These are phyloP conservation scores for Ivindomyrus marchei DNA, from an alignment of 2,113 vertebrate genomes.

Conservation along the genomic window DNA sequence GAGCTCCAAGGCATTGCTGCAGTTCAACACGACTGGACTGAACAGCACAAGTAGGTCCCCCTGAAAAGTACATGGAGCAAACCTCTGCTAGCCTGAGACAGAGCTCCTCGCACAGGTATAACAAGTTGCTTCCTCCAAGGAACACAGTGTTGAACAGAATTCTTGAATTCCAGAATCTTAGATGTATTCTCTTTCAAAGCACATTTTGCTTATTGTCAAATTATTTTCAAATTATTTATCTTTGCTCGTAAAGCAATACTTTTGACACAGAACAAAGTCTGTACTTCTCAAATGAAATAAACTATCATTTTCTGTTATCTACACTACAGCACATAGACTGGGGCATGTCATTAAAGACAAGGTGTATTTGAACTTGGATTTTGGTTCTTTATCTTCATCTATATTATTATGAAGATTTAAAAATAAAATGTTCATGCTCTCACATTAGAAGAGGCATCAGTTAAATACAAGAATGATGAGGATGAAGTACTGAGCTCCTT, in stretches of 20 bases:
- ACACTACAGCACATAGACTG: neutral
- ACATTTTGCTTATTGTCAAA: neutral
- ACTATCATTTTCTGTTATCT: neutral
- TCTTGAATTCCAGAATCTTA: neutral
- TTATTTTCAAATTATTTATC: neutral
- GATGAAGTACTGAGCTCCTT: slow-evolving; percentile 49
- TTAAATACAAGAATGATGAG: slow-evolving; percentile 61
- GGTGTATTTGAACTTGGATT: neutral
- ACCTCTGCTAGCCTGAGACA: neutral
- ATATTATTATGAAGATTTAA: neutral
- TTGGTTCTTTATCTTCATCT: neutral
- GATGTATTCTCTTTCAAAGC: neutral
- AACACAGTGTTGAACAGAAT: neutral
- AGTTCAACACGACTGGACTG: slow-evolving; percentile 63
- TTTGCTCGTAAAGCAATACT: neutral
- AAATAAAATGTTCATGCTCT: slow-evolving; percentile 25
- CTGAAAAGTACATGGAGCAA: neutral
- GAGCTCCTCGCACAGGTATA: neutral
- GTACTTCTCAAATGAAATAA: neutral
- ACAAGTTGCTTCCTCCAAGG: neutral
- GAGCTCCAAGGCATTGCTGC: slow-evolving; percentile 78
- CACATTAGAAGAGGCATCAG: slow-evolving; percentile 39
- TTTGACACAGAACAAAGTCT: neutral
- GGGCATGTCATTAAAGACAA: neutral
- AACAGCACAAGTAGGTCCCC: slow-evolving; percentile 61